phyloP scores from a whole-genome alignment of 2,888 invertebrate species.

The Smittia sp. region DNA sequence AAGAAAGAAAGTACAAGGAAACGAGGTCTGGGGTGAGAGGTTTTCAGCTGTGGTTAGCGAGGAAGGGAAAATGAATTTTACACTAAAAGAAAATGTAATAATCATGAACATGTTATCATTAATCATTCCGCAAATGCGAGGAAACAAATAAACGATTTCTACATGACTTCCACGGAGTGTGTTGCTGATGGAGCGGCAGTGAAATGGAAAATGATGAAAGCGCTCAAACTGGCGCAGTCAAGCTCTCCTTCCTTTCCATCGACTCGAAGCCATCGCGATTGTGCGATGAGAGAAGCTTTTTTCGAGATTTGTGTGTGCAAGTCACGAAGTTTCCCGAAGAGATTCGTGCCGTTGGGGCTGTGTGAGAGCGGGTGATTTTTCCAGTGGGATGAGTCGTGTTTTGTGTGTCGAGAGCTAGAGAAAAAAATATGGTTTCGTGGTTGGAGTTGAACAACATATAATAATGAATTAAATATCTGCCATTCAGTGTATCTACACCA shows the following conservation, averaged over 20 bases:
- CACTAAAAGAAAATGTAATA: not conserved
- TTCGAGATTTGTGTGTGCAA: not conserved
- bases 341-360: not conserved
- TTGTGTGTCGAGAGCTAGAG: slow-evolving; percentile 36
- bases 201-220: not conserved
- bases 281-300: slow-evolving; percentile 28
- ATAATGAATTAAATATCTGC: slow-evolving; percentile 41
- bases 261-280: slow-evolving; percentile 19
- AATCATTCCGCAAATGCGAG: not conserved
- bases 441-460: slow-evolving; percentile 38
- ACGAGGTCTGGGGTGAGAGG: not conserved
- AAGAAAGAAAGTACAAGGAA: not conserved
- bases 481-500: slow-evolving; percentile 40
- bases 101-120: slow-evolving; percentile 27
- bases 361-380: not conserved
- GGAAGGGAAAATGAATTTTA: too few relatives aligned
- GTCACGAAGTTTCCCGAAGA: slow-evolving; percentile 28
- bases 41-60: too few relatives aligned
- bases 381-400: slow-evolving; percentile 27
- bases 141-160: not conserved
- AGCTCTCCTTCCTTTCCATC: not conserved
- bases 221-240: not conserved
- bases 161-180: not conserved
- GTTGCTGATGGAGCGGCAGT: not conserved
- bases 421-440: slow-evolving; percentile 36